Base-by-base conservation (phyloP, 2,888 invertebrate genomes). In the Adelphocoris suturalis region DNA sequence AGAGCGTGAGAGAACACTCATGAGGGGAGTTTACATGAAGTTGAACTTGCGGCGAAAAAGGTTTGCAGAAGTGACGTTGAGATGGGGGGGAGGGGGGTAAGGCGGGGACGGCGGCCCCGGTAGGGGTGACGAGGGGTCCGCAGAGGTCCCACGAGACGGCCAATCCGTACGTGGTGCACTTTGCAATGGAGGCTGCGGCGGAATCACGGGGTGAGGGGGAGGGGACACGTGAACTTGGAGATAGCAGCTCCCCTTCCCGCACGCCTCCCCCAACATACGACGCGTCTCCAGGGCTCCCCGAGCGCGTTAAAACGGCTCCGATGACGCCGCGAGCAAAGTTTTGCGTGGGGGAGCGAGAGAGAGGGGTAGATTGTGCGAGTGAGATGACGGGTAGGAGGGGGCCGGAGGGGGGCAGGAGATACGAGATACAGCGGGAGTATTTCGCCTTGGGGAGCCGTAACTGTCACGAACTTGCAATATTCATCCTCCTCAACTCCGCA, bases 151-250 rank as follows among this genome's bases (percentile, higher is more conserved):
- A 48, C 81, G 81, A 48, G 81, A 81, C 81, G 47, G 81, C 81
- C 81, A 81, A 81, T 81, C 81, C 81, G 81, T 48, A 46, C 81
- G n/a, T 47, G 81, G 81, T 48, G 81, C 81, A 81, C 81, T 81
- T 48, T 9, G 81, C 81, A 7, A 81, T 81, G 81, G 81, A 46
- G 47, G 37, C 2, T 37, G 37, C 37, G 37, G 37, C 37, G 37
- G 37, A 14, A 12, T 81, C 23, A 19, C 47, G 81, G n/a, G 81
- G 19, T 12, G 81, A 16, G 48, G 5, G 47, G 47, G 12, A 19
- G 14, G 81, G 48, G 23, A 48, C 81, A 2, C 23, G 23, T 48
- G 81, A 48, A 48, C 48, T 48, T 19, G n/a, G 47, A 9, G 46
- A 47, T 46, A 81, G 48, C 48, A 81, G 48, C 48, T 37, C 80